Base-by-base conservation (phyloP, 2,888 invertebrate genomes). In the Pyrrhia umbra region DNA sequence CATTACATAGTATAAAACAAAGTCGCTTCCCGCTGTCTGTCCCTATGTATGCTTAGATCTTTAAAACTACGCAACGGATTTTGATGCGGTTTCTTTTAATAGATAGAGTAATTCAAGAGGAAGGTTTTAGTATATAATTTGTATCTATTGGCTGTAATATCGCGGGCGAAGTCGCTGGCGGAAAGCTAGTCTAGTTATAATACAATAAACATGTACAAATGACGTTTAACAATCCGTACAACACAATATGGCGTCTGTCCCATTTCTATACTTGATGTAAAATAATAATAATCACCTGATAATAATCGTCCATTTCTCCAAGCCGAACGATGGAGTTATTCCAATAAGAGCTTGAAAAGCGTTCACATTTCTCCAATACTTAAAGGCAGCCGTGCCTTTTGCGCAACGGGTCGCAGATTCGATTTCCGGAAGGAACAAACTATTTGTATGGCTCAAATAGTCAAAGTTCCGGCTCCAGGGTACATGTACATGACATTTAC, bases 391-490 rank as follows among this genome's bases (percentile, higher is more conserved):
- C 3, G 10, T 30, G 30, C 34, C n/a, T 34, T 30, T 30, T 34
- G 4, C 34, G 0, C n/a, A 34, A 34, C n/a, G n/a, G n/a, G 42
- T 21, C 42, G 42, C 20, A 18, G 42, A 42, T 42, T 42, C 42
- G 42, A 42, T 42, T 42, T 42, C 42, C 42, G 42, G 20, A 21
- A 13, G 18, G 20, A 20, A 6, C 42, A 42, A 42, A 42, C 20
- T 18, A 20, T 42, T 42, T 42, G 42, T 42, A 20, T 42, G 42
- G 42, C 18, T 42, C 20, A 42, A 42, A 34, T 34, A 34, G 34
- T 34, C 34, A n/a, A 34, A n/a, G n/a, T n/a, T 34, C 13, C 34
- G 4, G 13, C n/a, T 30, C 3, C 34, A n/a, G 34, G n/a, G n/a
- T n/a, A 34, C 13, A 4, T 34, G 34, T 34, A 5, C n/a, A 34